Conservation (phyloP, 2,113 vertebrate genomes). For the Daboia siamensis region DNA sequence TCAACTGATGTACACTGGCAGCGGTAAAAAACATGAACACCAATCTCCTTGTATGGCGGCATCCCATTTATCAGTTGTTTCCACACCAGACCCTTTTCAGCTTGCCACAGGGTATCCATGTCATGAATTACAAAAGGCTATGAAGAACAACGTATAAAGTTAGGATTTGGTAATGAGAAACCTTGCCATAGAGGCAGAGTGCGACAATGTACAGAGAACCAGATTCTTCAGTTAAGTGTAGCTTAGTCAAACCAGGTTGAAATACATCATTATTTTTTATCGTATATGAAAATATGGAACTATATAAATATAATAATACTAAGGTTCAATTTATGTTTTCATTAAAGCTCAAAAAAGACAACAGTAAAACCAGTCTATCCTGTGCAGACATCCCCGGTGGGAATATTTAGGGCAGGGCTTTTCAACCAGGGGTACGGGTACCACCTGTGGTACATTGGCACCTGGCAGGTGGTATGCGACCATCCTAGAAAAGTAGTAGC, state of each 20-base stretch:
- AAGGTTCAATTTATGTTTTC: background rate
- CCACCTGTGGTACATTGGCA: no score
- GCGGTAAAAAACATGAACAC: constrained; percentile 96
- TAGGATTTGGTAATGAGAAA: accelerated
- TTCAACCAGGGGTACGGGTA: no score
- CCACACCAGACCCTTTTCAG: constrained; percentile 94
- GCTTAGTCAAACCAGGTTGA: background rate
- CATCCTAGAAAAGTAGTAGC: no score
- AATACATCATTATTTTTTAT: background rate
- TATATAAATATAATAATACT: background rate
- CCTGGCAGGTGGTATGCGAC: no score
- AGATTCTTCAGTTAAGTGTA: background rate
- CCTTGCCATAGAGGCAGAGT: background rate
- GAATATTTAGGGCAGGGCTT: background rate
- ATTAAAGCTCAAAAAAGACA: background rate
- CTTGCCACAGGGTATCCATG: constrained; percentile 93
- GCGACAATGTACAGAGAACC: background rate
- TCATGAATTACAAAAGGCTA: constrained; percentile 97
- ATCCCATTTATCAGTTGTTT: constrained; percentile 87
- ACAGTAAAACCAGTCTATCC: background rate
- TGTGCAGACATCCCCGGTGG: background rate
- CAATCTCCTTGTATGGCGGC: constrained; percentile 91
- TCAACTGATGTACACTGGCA: constrained; percentile 97
- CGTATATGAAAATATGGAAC: background rate
- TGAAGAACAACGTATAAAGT: constrained; percentile 40